Base-by-base conservation (phyloP, 2,888 invertebrate genomes). In the Drosophila paranaensis region DNA sequence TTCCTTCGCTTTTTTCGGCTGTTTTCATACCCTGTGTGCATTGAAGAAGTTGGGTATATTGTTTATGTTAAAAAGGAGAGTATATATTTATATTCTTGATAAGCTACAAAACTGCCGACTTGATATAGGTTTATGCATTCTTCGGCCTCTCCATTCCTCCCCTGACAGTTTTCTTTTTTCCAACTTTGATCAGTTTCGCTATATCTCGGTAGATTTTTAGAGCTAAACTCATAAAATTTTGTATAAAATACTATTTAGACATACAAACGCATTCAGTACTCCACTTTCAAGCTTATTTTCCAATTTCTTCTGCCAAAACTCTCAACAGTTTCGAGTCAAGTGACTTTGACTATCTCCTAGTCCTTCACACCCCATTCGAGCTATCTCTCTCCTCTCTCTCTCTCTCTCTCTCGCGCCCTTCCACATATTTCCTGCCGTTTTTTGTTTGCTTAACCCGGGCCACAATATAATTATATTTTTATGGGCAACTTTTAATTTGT, bases 401-500 rank as follows among this genome's bases (percentile, higher is more conserved):
- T 8, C 53, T 2, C 14, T 20, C 8, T 20, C 20, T 20, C 20
- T 20, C 20, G 2, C 20, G 1, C 6, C 14, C n/a, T 13, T 13
- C 2, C 11, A 43, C 13, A 20, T 25, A 35, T 51, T 48, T 65
- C 14, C 8, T 62, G 40, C 74, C 66, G 57, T 58, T 74, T 51
- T 73, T 75, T 82, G 67, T 81, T 84, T 70, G 56, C 9, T 53
- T 39, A 25, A 37, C 77, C 54, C 72, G 30, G 58, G 56, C 79
- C 73, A 79, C 79, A 86, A 77, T 77, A 88, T 84, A 82, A 84
- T 84, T 84, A 84, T 84, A 77, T 82, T 84, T 81, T 90, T 86
- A 88, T 84, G 81, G 60, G 73, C 84, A 90, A 88, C 82, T 89
- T 90, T 90, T 89, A 90, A 89, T 90, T 90, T 89, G 89, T 86